phyloP scores from a whole-genome alignment of 2,888 invertebrate genomes.

The Drosophila seclusa region DNA sequence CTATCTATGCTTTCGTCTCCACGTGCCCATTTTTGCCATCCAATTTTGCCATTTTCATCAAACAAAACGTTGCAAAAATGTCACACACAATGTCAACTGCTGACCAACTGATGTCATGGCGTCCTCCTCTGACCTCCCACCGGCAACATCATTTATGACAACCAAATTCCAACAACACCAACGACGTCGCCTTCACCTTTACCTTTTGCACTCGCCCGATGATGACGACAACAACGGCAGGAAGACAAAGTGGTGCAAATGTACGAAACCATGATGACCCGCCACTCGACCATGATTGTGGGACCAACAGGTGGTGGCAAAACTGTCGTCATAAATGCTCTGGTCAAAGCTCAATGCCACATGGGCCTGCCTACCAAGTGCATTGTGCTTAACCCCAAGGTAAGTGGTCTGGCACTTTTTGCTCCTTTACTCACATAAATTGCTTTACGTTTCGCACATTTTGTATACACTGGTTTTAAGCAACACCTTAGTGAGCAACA shows the following conservation, averaged over 20 bases:
- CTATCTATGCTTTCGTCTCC: slow-evolving; percentile 28
- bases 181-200: slow-evolving; percentile 56
- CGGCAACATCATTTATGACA: slow-evolving; percentile 74
- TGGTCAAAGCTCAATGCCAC: slow-evolving; percentile 91
- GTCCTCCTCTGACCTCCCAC: slow-evolving; percentile 7
- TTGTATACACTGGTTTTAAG: slow-evolving; percentile 1
- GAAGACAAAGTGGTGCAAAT: slow-evolving; percentile 95
- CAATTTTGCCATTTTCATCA: slow-evolving; percentile 69
- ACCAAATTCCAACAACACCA: slow-evolving; percentile 69
- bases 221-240: slow-evolving; percentile 84
- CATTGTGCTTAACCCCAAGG: slow-evolving; percentile 93
- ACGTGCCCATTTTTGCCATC: slow-evolving; percentile 35
- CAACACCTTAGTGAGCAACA: not conserved
- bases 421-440: slow-evolving; percentile 32
- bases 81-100: slow-evolving; percentile 73
- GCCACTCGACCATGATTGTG: slow-evolving; percentile 96
- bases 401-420: slow-evolving; percentile 63
- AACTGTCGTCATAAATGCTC: slow-evolving; percentile 91
- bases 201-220: slow-evolving; percentile 26
- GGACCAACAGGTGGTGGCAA: slow-evolving; percentile 98
- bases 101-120: slow-evolving; percentile 69
- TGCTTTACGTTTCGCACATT: slow-evolving; percentile 30
- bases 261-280: slow-evolving; percentile 97
- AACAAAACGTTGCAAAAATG: slow-evolving; percentile 77
- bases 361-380: slow-evolving; percentile 92